These are phyloP conservation scores for Phalanger gymnotis DNA, from an alignment of 2,797 vertebrate species.

Conservation along the genomic window DNA sequence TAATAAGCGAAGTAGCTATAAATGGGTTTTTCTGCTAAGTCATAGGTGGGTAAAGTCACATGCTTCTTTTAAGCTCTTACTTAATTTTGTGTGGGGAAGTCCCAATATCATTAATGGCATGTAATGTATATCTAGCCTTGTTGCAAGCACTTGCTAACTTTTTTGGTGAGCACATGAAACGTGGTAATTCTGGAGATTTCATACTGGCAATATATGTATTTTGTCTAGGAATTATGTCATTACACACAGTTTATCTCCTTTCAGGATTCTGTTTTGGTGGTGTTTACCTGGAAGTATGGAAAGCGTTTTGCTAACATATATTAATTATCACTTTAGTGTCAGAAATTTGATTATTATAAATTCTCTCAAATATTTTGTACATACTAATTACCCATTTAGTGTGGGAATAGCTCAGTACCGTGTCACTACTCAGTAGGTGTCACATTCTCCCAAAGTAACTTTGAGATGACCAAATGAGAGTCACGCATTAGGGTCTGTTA, in stretches of 20 bases:
- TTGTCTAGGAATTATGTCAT: slow-evolving; percentile 41
- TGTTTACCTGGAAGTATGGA: slow-evolving; percentile 29
- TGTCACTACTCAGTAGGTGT: slow-evolving; percentile 24
- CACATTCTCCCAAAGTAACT: slow-evolving; percentile 39
- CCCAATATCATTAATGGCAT: not conserved
- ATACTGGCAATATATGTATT: slow-evolving; percentile 36
- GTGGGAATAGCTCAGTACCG: not conserved
- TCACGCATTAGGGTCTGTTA: slow-evolving; percentile 16
- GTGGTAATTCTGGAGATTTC: slow-evolving; percentile 33
- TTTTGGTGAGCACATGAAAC: not conserved
- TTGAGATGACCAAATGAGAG: slow-evolving; percentile 55
- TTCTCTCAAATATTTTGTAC: slow-evolving; percentile 40
- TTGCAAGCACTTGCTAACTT: not conserved
- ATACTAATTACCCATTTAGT: slow-evolving; percentile 23
- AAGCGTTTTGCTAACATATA: slow-evolving; percentile 34
- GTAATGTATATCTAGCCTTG: not conserved
- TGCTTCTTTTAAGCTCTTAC: slow-evolving; percentile 30
- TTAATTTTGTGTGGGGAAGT: slow-evolving; percentile 31
- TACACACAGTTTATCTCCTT: slow-evolving; percentile 34
- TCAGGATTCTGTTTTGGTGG: slow-evolving; percentile 51
- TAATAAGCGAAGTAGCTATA: not conserved
- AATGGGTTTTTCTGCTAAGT: not conserved
- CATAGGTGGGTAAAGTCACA: not conserved
- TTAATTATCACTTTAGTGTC: slow-evolving; percentile 27
- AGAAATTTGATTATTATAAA: slow-evolving; percentile 46